phyloP scores from a whole-genome alignment of 2,888 invertebrate genomes.

The Acronicta alni region DNA sequence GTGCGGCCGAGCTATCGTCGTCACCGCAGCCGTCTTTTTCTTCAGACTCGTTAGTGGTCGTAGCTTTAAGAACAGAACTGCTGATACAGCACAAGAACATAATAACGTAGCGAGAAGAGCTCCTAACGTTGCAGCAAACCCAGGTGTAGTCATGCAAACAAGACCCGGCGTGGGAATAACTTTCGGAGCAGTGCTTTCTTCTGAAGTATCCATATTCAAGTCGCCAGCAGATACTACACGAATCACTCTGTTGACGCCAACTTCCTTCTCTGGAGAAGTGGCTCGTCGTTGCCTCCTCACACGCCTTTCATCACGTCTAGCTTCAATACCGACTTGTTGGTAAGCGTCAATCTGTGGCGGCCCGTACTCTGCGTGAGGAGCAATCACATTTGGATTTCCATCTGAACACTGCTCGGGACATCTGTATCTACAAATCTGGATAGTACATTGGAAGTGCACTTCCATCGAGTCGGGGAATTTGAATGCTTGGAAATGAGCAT shows the following conservation, averaged over 20 bases:
- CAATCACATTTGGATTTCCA: constrained; percentile 83
- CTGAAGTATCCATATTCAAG: constrained; percentile 93
- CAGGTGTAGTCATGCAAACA: constrained; percentile 98
- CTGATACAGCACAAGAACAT: constrained; percentile 95
- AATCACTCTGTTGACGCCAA: constrained; percentile 96
- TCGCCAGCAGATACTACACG: constrained; percentile 97
- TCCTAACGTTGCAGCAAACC: constrained; percentile 95
- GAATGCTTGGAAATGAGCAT: constrained; percentile 98
- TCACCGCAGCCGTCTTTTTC: constrained; percentile 86
- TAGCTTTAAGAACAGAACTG: constrained; percentile 94
- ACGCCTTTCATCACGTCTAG: constrained; percentile 93
- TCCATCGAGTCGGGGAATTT: constrained; percentile 99
- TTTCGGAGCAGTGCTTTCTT: constrained; percentile 90
- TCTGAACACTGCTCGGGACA: constrained; percentile 98
- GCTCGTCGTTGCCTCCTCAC: constrained; percentile 91
- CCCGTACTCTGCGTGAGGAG: constrained; percentile 91
- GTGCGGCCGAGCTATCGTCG: constrained; percentile 84
- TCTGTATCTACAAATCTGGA: constrained; percentile 97
- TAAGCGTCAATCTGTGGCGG: constrained; percentile 90
- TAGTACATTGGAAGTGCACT: constrained; percentile 98
- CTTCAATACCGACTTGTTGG: constrained; percentile 89
- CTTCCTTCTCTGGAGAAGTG: constrained; percentile 92
- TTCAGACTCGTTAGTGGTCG: constrained; percentile 91
- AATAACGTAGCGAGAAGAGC: constrained; percentile 95
- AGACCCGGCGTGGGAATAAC: constrained; percentile 92